Percentiles rank a stretch among this genome's conserved stretches.
These are phyloP conservation scores for Andrena marginata DNA, from an alignment of 2,888 invertebrate genomes.

Conservation along the genomic window DNA sequence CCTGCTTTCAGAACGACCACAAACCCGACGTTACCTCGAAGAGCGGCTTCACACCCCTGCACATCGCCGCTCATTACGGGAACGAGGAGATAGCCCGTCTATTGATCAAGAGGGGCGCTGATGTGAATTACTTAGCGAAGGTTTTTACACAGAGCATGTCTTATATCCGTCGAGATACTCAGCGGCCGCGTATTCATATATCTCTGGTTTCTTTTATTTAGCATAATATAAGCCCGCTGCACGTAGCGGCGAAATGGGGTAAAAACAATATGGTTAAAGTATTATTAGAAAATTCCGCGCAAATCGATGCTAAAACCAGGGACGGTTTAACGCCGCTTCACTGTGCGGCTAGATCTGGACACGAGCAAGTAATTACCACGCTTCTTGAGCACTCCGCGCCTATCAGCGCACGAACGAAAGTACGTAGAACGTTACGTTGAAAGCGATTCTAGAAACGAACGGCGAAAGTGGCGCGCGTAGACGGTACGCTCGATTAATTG, in stretches of 20 bases:
- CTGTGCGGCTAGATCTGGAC: slow-evolving; percentile 98
- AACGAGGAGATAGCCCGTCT: slow-evolving; percentile 97
- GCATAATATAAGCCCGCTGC: slow-evolving; percentile 98
- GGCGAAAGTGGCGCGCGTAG: background rate
- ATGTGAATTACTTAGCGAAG: slow-evolving; percentile 98
- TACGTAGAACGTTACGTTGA: slow-evolving; percentile 78
- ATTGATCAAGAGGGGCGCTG: slow-evolving; percentile 95
- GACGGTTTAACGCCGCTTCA: slow-evolving; percentile 98
- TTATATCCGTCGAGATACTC: background rate
- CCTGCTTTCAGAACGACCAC: slow-evolving; percentile 91
- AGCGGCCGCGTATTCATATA: slow-evolving; percentile 4
- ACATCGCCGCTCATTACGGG: slow-evolving; percentile 99
- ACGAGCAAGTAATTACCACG: slow-evolving; percentile 96
- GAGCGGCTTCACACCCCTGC: slow-evolving; percentile 99
- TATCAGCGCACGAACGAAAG: slow-evolving; percentile 98
- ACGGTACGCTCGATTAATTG: background rate
- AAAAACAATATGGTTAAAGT: slow-evolving; percentile 96
- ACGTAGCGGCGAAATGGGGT: slow-evolving; percentile 99
- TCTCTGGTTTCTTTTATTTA: slow-evolving; percentile 71
- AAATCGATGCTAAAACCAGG: slow-evolving; percentile 96
- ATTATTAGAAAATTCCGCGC: slow-evolving; percentile 93
- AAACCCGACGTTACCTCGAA: slow-evolving; percentile 99
- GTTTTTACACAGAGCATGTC: slow-evolving; percentile 80
- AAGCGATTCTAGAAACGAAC: background rate
- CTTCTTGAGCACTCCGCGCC: slow-evolving; percentile 96